Evolutionary conservation across 2,797 vertebrate species (phyloP).

Genomic region (Pipistrellus pygmaeus): DNA sequence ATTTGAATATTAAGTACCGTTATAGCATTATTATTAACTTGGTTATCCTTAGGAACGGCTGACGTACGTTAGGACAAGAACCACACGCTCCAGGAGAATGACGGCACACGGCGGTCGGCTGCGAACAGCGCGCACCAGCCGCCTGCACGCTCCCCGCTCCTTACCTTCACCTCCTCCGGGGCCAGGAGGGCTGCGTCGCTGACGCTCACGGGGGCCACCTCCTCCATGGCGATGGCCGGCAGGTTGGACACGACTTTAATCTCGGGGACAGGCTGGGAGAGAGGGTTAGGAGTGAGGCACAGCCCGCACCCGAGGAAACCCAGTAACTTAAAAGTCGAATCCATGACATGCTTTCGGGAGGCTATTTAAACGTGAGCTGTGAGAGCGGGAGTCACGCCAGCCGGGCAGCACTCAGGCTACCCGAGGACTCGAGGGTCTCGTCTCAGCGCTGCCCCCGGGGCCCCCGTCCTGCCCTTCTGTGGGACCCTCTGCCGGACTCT

Average conservation of each 20-base stretch:
- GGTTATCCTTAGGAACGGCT: not conserved
- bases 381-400: too few relatives aligned
- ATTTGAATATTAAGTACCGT: not conserved
- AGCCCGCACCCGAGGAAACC: too few relatives aligned
- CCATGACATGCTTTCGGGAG: not conserved
- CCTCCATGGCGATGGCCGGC: slow-evolving; percentile 96
- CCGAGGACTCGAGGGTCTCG: not conserved
- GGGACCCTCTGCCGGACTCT: not conserved
- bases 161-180: slow-evolving; percentile 98
- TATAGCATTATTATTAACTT: not conserved
- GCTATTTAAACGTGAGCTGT: not conserved
- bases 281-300: not conserved
- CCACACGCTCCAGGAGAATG: not conserved
- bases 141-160: not conserved
- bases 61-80: not conserved
- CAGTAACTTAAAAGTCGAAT: too few relatives aligned
- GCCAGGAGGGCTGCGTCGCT: slow-evolving; percentile 95
- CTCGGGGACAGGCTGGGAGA: slow-evolving; percentile 93
- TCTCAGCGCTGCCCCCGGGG: not conserved
- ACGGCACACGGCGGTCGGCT: too few relatives aligned
- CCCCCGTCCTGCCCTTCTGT: not conserved
- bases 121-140: too few relatives aligned
- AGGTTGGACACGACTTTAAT: slow-evolving; percentile 97
- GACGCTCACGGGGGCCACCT: slow-evolving; percentile 95
- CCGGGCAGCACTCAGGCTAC: too few relatives aligned